phyloP scores from a whole-genome alignment of 2,888 invertebrate genomes.

The Leuctra nigra region DNA sequence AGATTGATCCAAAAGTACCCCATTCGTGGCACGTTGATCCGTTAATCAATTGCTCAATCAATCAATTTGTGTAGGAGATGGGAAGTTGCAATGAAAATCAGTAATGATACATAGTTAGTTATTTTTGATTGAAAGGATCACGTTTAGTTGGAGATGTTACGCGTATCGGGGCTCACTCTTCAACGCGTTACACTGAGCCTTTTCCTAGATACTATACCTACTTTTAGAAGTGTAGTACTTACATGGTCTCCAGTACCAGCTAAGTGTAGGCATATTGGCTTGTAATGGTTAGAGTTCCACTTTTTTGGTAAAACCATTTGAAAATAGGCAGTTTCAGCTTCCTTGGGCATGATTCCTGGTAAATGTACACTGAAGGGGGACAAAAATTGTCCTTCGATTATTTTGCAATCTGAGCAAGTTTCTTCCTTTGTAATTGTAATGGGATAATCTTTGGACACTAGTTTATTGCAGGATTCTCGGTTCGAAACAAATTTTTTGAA shows the following conservation, averaged over 20 bases:
- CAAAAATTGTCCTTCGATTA: conserved; percentile 81
- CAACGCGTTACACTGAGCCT: too few species aligned
- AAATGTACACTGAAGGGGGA: conserved; percentile 77
- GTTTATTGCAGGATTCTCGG: conserved; percentile 71
- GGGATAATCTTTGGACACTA: conserved; percentile 77
- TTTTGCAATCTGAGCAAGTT: conserved; percentile 60
- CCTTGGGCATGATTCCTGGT: conserved; percentile 81
- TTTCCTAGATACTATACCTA: too few species aligned
- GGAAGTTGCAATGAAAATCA: too few species aligned
- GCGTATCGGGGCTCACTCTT: too few species aligned
- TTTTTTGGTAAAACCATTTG: conserved; percentile 73
- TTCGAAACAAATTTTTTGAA: conserved; percentile 82
- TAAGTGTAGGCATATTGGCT: conserved; percentile 87
- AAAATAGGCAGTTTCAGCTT: conserved; percentile 77
- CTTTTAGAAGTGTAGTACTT: conserved; percentile 38
- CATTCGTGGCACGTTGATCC: too few species aligned
- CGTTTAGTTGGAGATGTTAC: too few species aligned
- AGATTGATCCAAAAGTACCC: too few species aligned
- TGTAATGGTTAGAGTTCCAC: conserved; percentile 62
- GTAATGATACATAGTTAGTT: too few species aligned
- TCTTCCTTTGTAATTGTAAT: conserved; percentile 81
- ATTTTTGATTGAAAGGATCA: too few species aligned
- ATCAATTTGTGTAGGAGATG: too few species aligned
- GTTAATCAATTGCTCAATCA: too few species aligned
- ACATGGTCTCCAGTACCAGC: conserved; percentile 99